Conservation (phyloP, 2,888 invertebrate genomes). For the Cerastoderma edule region DNA sequence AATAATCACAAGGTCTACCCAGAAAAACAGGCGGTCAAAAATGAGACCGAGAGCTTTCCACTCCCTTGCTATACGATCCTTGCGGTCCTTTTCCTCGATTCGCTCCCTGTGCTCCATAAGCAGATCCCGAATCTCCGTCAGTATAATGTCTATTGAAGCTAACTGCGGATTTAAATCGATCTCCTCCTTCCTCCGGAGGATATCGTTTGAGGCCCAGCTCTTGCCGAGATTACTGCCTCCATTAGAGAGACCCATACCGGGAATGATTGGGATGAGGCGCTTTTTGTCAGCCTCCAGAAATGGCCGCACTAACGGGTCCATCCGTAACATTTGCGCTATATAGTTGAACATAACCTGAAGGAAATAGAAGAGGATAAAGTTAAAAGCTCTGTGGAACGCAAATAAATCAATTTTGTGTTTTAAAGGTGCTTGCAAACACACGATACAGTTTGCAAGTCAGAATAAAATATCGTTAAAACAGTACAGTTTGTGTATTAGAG, state of each 20-base stretch:
- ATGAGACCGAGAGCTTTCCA: slow-evolving; percentile 82
- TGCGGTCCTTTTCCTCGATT: slow-evolving; percentile 78
- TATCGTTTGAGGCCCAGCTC: slow-evolving; percentile 66
- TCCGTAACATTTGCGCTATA: slow-evolving; percentile 77
- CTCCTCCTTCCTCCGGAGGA: slow-evolving; percentile 55
- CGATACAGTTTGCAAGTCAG: too few species aligned
- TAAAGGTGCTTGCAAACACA: too few species aligned
- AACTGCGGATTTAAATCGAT: slow-evolving; percentile 64
- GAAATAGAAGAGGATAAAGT: too few species aligned
- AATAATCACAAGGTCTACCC: slow-evolving; percentile 78
- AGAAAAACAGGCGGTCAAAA: slow-evolving; percentile 82
- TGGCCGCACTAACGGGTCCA: slow-evolving; percentile 77
- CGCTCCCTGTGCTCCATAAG: slow-evolving; percentile 71
- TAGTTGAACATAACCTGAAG: slow-evolving; percentile 79
- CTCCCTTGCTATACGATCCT: slow-evolving; percentile 78
- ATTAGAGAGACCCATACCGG: slow-evolving; percentile 65
- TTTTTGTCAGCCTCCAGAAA: slow-evolving; percentile 67
- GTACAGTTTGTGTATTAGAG: too few species aligned
- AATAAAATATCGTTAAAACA: too few species aligned
- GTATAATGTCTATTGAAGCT: slow-evolving; percentile 70
- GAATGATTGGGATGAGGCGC: slow-evolving; percentile 52
- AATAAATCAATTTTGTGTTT: too few species aligned
- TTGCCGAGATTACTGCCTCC: slow-evolving; percentile 67
- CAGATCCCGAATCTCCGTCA: slow-evolving; percentile 74
- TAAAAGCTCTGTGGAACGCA: too few species aligned